Percentiles rank a stretch among this genome's conserved stretches.
These are phyloP conservation scores for Panopea generosa DNA, from an alignment of 2,888 invertebrate genomes.

Conservation along the genomic window DNA sequence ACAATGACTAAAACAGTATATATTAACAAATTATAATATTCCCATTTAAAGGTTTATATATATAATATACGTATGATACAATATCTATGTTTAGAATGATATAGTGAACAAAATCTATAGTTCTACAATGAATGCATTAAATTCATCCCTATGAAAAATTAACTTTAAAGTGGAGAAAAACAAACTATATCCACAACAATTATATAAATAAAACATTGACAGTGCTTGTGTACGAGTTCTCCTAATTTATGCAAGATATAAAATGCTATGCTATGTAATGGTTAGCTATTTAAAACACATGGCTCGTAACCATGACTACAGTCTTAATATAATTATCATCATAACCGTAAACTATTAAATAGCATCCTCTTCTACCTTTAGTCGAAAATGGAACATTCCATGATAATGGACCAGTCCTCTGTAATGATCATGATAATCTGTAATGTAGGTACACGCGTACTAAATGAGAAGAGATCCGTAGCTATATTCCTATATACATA, in stretches of 20 bases:
- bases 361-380: conserved; percentile 2
- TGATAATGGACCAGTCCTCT: conserved; percentile 52
- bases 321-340: neutral
- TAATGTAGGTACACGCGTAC: conserved; percentile 46
- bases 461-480: conserved; percentile 40
- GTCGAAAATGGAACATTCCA: conserved; percentile 53
- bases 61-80: conserved; percentile 68
- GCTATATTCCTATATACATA: conserved; percentile 47
- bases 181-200: conserved; percentile 48
- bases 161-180: conserved; percentile 48
- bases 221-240: conserved; percentile 12
- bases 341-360: neutral
- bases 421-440: conserved; percentile 57
- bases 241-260: conserved; percentile 31
- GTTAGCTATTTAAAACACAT: conserved; percentile 16
- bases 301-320: conserved; percentile 1
- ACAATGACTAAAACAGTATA: conserved; percentile 73
- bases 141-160: conserved; percentile 33
- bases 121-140: conserved; percentile 47
- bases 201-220: conserved; percentile 39
- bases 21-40: conserved; percentile 66
- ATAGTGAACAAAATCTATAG: conserved; percentile 42
- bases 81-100: conserved; percentile 65
- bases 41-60: conserved; percentile 63
- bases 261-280: conserved; percentile 46